phyloP scores from a whole-genome alignment of 2,113 vertebrate species.

The Scomber japonicus region DNA sequence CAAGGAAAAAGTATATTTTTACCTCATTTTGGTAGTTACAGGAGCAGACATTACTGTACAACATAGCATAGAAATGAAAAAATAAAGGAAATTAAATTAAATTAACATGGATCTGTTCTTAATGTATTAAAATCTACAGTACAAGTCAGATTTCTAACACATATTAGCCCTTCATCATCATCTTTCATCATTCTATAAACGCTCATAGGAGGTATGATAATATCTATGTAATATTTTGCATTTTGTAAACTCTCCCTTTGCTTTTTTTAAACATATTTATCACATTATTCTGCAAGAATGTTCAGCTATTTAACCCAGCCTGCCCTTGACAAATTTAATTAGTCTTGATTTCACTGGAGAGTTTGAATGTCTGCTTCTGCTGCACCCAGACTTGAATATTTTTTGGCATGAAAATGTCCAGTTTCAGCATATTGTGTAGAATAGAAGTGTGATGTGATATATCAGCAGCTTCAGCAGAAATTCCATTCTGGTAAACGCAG shows the following conservation, averaged over 20 bases:
- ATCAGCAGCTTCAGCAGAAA: slow-evolving; percentile 19
- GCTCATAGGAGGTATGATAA: too few species aligned
- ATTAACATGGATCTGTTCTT: too few species aligned
- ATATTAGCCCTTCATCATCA: too few species aligned
- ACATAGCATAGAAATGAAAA: too few species aligned
- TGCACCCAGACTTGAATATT: not conserved
- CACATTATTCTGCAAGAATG: not conserved
- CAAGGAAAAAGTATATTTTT: too few species aligned
- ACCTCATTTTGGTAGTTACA: too few species aligned
- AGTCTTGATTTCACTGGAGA: not conserved
- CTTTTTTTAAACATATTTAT: not conserved
- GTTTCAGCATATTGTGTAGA: slow-evolving; percentile 20
- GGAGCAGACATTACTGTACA: too few species aligned
- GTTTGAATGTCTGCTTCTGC: slow-evolving; percentile 6
- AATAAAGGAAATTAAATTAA: too few species aligned
- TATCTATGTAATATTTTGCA: too few species aligned
- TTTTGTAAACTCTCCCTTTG: not conserved
- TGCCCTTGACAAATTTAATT: not conserved
- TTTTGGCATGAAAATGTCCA: slow-evolving; percentile 19
- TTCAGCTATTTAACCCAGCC: not conserved
- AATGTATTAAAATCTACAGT: too few species aligned
- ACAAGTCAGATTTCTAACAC: too few species aligned
- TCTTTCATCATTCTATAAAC: too few species aligned
- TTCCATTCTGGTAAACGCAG: not conserved
- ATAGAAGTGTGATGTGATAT: slow-evolving; percentile 3